These are phyloP conservation scores for Matsumurasca onukii DNA, from an alignment of 1,140 invertebrate genomes.

Conservation along the genomic window DNA sequence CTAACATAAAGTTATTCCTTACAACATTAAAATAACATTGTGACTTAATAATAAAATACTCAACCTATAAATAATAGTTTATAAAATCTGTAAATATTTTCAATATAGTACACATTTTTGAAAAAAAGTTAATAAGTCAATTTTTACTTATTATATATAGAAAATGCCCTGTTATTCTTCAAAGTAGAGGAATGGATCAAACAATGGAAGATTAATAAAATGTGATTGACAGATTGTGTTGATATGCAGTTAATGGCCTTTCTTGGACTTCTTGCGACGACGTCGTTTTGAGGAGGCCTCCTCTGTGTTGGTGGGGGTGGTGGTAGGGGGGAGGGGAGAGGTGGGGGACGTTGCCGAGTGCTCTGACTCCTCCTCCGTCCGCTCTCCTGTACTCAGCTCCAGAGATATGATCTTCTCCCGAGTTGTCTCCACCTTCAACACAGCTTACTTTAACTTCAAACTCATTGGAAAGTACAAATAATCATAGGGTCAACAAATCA, in stretches of 20 bases:
- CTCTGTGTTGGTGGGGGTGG: background rate
- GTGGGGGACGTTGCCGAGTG: constrained; percentile 14
- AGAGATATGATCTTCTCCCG: constrained; percentile 86
- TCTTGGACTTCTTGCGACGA: constrained; percentile 19
- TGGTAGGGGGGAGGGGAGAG: constrained; percentile 10
- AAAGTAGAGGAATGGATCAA: constrained; percentile 15
- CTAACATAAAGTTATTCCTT: constrained; percentile 20
- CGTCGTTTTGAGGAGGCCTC: background rate
- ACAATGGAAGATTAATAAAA: constrained; percentile 13
- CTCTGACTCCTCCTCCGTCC: constrained; percentile 41
- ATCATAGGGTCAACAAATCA: background rate
- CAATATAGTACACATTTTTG: background rate
- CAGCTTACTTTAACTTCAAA: too few relatives aligned
- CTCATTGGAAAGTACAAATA: constrained; percentile 39
- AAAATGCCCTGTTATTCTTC: background rate
- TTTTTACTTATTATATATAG: background rate
- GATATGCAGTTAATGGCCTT: background rate
- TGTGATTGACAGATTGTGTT: background rate
- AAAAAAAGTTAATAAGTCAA: too few relatives aligned
- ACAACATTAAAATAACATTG: constrained; percentile 21
- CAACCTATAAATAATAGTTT: constrained; percentile 6
- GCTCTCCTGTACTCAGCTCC: constrained; percentile 69
- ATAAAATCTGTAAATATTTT: constrained; percentile 13
- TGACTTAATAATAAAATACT: constrained; percentile 3
- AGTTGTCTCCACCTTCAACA: constrained; percentile 75